phyloP scores from a whole-genome alignment of 2,888 invertebrate species.

The Crocallis elinguaria region DNA sequence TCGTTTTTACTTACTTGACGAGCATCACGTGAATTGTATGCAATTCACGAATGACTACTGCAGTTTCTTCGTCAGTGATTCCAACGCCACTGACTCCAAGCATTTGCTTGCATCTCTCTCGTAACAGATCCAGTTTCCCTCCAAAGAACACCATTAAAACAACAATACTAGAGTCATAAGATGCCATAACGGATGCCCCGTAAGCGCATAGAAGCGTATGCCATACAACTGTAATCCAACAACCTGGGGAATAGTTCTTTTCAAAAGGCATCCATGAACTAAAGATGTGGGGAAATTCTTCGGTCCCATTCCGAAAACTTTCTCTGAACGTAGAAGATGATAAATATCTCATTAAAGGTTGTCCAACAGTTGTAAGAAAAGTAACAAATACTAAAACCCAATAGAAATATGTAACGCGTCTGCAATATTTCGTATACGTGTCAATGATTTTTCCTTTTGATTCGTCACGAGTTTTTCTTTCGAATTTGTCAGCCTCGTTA shows the following conservation, averaged over 20 bases:
- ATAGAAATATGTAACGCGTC: conserved; percentile 62
- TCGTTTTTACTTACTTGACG: conserved; percentile 69
- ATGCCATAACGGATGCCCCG: conserved; percentile 61
- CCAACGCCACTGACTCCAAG: conserved; percentile 42
- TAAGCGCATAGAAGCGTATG: conserved; percentile 57
- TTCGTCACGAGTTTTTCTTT: conserved; percentile 53
- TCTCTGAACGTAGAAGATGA: conserved; percentile 58
- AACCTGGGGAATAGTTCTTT: conserved; percentile 64
- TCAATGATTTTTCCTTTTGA: conserved; percentile 51
- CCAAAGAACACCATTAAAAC: conserved; percentile 71
- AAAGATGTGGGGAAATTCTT: conserved; percentile 69
- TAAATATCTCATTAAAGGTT: conserved; percentile 59
- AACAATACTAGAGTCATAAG: conserved; percentile 63
- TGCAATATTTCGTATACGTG: conserved; percentile 67
- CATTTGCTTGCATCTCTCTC: conserved; percentile 64
- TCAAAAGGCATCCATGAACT: conserved; percentile 75
- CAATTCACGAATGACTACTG: conserved; percentile 49
- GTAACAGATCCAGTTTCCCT: conserved; percentile 66
- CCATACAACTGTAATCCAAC: conserved; percentile 65
- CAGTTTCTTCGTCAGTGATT: conserved; percentile 46
- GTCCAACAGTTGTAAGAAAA: conserved; percentile 50
- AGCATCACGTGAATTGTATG: conserved; percentile 59
- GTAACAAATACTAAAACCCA: conserved; percentile 69
- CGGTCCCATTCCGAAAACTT: conserved; percentile 58
- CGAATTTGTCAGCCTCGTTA: conserved; percentile 64